phyloP scores from a whole-genome alignment of 1,140 invertebrate genomes.

The Laupala kohalensis region DNA sequence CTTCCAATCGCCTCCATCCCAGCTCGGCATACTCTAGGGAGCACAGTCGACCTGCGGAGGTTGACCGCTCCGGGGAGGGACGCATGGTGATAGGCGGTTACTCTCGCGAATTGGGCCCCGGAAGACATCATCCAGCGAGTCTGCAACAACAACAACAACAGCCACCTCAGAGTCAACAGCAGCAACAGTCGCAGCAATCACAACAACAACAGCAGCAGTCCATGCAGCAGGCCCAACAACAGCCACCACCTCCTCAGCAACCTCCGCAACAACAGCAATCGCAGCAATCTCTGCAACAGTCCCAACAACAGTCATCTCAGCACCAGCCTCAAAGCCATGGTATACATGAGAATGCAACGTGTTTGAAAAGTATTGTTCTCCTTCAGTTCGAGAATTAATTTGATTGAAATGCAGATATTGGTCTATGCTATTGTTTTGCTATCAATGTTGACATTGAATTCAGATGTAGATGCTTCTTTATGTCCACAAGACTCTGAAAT shows the following conservation, averaged over 20 bases:
- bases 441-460: no score
- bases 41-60: conserved; percentile 26
- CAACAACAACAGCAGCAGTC: conserved; percentile 19
- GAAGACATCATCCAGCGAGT: conserved; percentile 17
- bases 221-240: conserved; percentile 24
- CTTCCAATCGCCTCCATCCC: background rate
- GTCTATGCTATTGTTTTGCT: no score
- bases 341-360: no score
- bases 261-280: conserved; percentile 28
- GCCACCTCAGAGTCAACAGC: conserved; percentile 29
- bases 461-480: no score
- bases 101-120: background rate
- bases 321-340: conserved; percentile 24
- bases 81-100: conserved; percentile 1
- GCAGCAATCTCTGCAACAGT: conserved; percentile 26
- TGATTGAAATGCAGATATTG: no score
- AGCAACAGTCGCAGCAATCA: conserved; percentile 19
- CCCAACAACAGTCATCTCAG: conserved; percentile 27
- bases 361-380: no score
- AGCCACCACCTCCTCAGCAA: conserved; percentile 39
- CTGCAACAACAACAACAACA: conserved; percentile 21
- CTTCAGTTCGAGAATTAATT: no score
- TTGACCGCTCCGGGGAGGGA: conserved; percentile 18
- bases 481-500: no score
- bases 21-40: conserved; percentile 18